These are phyloP conservation scores for Caiman crocodilus DNA, from an alignment of 2,797 vertebrate genomes.

Conservation along the genomic window DNA sequence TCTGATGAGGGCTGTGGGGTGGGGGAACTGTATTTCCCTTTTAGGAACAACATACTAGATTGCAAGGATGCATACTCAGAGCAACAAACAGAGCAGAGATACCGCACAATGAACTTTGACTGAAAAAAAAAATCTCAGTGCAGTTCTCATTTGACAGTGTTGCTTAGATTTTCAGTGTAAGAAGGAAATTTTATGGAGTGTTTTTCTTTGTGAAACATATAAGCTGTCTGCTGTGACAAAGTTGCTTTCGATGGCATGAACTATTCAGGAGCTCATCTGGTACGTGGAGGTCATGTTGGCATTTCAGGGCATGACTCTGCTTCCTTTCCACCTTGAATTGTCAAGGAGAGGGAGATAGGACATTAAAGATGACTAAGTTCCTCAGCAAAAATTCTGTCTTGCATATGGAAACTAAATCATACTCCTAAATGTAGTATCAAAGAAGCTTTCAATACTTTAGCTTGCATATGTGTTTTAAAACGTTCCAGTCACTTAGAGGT, in stretches of 20 bases:
- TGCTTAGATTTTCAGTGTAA: neutral
- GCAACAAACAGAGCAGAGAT: neutral
- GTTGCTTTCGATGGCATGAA: conserved; percentile 73
- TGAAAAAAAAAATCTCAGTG: fast-evolving
- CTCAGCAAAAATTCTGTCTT: conserved; percentile 25
- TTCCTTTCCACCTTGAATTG: conserved; percentile 64
- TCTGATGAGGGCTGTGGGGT: fast-evolving
- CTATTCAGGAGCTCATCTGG: conserved; percentile 69
- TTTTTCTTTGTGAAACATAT: neutral
- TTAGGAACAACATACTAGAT: neutral
- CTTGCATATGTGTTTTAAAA: neutral
- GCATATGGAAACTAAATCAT: conserved; percentile 32
- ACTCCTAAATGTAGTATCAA: neutral
- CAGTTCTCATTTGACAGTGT: neutral
- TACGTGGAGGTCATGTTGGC: conserved; percentile 67
- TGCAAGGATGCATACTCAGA: neutral
- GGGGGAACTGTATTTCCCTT: neutral
- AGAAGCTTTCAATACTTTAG: too few relatives aligned
- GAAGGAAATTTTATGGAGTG: neutral
- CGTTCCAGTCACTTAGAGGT: neutral
- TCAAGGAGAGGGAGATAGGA: conserved; percentile 32
- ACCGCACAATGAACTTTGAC: fast-evolving
- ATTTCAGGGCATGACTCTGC: conserved; percentile 63
- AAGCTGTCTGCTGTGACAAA: conserved; percentile 29
- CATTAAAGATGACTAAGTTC: conserved; percentile 48